Base-by-base conservation (phyloP, 30 jellyfish, hydroid and myxozoan genomes). In the Rhopilema esculentum region DNA sequence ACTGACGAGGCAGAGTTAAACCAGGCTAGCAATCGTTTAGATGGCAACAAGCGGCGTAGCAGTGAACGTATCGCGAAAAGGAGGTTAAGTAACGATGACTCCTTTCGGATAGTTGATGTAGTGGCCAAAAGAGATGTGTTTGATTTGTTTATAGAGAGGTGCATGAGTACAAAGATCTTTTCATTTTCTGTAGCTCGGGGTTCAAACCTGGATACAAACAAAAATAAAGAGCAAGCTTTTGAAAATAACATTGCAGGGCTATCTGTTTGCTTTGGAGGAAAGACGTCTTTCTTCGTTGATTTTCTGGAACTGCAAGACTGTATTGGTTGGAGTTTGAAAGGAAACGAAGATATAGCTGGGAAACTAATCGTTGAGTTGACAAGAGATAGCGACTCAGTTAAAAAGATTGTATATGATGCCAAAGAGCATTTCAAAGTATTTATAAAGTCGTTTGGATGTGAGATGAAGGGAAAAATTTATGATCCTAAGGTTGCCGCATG, bases 401-500 rank as follows among this genome's bases (percentile, higher is more conserved):
- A 68, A 1, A 87, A 70, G 50, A 57, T 81, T 20, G 88, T 88
- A 33, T 91, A 90, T 66, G 99, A 95, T 63, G 67, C 84, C 31
- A 90, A 90, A 66, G 88, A 89, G 75, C 99, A 95, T 53, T 52
- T 61, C 66, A 86, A 95, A 77, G 84, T 91, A 51, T 23, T 90
- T 30, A 69, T 6, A 18, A 68, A 68, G 73, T 76, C 87, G 8
- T 69, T 79, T 53, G 94, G 82, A 18, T 49, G 81, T 15, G 81
- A 65, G 25, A 49, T 87, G n/a, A 32, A 32, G 4, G 97, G 93
- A 20, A 27, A 57, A 17, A 31, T 95, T 24, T 22, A 67, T 63
- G 99, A 95, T 74, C 99, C 99, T 16, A 91, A 91, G 62, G 97
- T 95, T 29, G 99, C 99, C 9, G 88, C 96, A n/a, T 95, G 99